Percentiles rank a stretch among this genome's conserved stretches.
These are phyloP conservation scores for Lepus townsendii DNA, from an alignment of 2,797 vertebrate genomes.

Conservation along the genomic window DNA sequence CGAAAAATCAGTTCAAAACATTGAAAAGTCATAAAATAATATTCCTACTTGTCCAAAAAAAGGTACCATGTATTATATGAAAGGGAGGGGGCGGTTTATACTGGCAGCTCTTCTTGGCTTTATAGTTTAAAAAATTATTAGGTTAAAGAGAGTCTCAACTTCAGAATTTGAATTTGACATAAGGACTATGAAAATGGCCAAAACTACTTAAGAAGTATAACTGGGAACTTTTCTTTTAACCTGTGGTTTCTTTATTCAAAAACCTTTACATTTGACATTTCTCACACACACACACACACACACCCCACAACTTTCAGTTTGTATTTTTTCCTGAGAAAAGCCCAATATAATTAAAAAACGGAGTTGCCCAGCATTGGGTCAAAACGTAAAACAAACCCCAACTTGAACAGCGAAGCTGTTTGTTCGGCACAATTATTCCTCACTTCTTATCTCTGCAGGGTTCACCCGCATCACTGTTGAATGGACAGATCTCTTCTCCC, in stretches of 20 bases:
- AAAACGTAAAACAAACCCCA: not conserved
- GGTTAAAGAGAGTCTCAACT: not conserved
- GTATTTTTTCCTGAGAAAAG: slow-evolving; percentile 70
- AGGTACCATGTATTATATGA: slow-evolving; percentile 11
- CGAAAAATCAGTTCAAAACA: slow-evolving; percentile 59
- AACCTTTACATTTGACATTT: slow-evolving; percentile 61
- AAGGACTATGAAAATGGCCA: slow-evolving; percentile 31
- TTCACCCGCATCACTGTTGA: slow-evolving; percentile 67
- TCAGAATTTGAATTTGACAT: slow-evolving; percentile 52
- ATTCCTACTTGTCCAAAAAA: slow-evolving; percentile 33
- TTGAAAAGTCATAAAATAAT: slow-evolving; percentile 62
- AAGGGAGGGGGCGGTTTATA: slow-evolving; percentile 55
- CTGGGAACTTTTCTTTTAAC: not conserved
- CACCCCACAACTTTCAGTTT: not conserved
- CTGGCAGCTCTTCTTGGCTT: slow-evolving; percentile 53
- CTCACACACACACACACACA: not conserved
- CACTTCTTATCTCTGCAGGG: slow-evolving; percentile 33
- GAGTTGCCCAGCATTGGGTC: not conserved
- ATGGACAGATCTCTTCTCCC: slow-evolving; percentile 72
- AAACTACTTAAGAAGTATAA: not conserved
- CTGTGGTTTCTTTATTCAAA: slow-evolving; percentile 63
- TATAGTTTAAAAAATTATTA: slow-evolving; percentile 69
- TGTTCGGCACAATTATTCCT: slow-evolving; percentile 66
- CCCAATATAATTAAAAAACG: slow-evolving; percentile 49
- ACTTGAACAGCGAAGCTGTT: slow-evolving; percentile 64